phyloP scores from a whole-genome alignment of 2,888 invertebrate genomes.

The Trileptium ribeirensis region DNA sequence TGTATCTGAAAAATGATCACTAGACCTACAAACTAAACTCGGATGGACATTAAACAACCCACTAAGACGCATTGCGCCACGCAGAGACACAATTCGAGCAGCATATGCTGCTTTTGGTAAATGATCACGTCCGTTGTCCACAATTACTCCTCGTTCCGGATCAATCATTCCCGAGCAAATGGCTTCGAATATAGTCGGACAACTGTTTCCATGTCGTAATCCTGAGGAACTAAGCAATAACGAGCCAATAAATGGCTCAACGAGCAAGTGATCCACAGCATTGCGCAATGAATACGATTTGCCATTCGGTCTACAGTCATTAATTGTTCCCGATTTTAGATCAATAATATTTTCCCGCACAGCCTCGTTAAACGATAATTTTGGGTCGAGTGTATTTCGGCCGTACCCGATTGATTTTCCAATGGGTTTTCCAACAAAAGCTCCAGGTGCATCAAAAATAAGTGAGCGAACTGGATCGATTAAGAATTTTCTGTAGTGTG shows the following conservation, averaged over 20 bases:
- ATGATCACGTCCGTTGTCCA: slow-evolving; percentile 57
- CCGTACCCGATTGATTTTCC: no score
- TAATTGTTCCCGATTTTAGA: slow-evolving; percentile 57
- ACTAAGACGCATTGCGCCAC: slow-evolving; percentile 75
- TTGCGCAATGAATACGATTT: slow-evolving; percentile 47
- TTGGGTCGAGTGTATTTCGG: no score
- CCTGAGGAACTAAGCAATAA: slow-evolving; percentile 76
- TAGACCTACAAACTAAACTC: slow-evolving; percentile 36
- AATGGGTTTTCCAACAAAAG: slow-evolving; percentile 52
- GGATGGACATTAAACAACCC: slow-evolving; percentile 69
- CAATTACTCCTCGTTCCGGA: slow-evolving; percentile 66
- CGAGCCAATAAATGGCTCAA: slow-evolving; percentile 57
- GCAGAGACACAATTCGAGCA: slow-evolving; percentile 72
- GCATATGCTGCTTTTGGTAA: slow-evolving; percentile 74
- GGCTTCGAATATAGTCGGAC: slow-evolving; percentile 71
- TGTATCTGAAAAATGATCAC: no score
- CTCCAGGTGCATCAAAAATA: slow-evolving; percentile 55
- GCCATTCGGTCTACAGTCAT: slow-evolving; percentile 40
- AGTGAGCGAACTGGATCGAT: neutral
- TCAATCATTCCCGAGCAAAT: slow-evolving; percentile 78
- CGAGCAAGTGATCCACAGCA: slow-evolving; percentile 46
- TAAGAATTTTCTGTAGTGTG: neutral
- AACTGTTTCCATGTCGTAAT: slow-evolving; percentile 60
- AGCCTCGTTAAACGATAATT: slow-evolving; percentile 64
- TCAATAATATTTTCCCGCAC: slow-evolving; percentile 69